Evolutionary conservation across 23 tunicate genomes (phyloP), one percentile per base, ranked within the genome.

Genomic region (Oikopleura vanhoeffeni): DNA sequence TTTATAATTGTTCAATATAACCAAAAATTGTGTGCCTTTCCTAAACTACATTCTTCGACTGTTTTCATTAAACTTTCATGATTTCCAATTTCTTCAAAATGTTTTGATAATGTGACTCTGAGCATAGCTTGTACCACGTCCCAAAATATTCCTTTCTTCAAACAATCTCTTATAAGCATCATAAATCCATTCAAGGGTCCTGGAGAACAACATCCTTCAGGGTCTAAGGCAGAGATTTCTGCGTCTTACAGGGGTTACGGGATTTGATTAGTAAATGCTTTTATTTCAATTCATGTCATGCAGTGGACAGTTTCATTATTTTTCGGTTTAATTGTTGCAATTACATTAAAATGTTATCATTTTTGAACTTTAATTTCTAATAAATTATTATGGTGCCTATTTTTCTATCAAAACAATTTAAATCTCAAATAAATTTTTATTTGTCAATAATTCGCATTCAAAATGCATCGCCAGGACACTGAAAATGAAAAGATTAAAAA

Each of bases 91-190:
- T 83, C 84, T 28, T 88, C 94, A 18, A 88, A 58, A 41, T 91
- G 96, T 0, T 84, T 41, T 34, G 85, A 83, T 41, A 95, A 39
- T 41, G 88, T 87, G 71, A 95, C 67, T 18, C 89, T 87, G 27
- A 91, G 85, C 41, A 86, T 88, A 0, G 99, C 88, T 83, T 90
- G 88, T 32, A 87, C 85, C 0, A 88, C 57, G 64, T 95, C 99
- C 91, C 89, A 95, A 77, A 89, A 84, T 67, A 67, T 86, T 57
- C 91, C 86, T 33, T 39, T 57, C 0, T 41, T 85, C 86, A 95
- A 18, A 39, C 75, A 40, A 36, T 83, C 83, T 40, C 83, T 83
- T 40, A 88, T 35, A 30, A 95, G 87, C 32, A 83, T 84, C 32
- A 95, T 57, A 85, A 92, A 92, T 0, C 49, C 67, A 18, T 85